These are phyloP conservation scores for Trichechus manatus DNA, from an alignment of 2,113 vertebrate species.

Conservation along the genomic window DNA sequence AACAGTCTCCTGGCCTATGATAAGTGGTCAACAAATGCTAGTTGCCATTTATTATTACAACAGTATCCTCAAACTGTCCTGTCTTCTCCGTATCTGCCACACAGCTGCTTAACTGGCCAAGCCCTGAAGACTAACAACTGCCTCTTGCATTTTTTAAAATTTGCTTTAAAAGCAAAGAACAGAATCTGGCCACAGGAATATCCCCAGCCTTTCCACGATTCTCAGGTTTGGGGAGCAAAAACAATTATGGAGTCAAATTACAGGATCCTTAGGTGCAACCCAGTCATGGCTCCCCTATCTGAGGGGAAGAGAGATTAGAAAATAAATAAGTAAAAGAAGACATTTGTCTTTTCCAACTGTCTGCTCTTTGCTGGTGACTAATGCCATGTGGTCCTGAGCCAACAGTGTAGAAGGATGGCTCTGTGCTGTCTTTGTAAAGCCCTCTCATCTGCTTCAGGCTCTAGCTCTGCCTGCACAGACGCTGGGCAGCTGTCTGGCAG, in stretches of 20 bases:
- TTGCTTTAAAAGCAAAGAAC: conserved; percentile 48
- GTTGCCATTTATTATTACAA: not conserved
- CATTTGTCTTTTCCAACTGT: not conserved
- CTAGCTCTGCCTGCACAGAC: not conserved
- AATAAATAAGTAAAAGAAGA: conserved; percentile 21
- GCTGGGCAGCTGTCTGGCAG: not conserved
- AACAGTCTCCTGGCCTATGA: not conserved
- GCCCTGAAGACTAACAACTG: not conserved
- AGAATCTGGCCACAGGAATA: conserved; percentile 37
- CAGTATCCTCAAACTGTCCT: not conserved
- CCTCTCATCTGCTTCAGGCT: not conserved
- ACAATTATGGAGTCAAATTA: conserved; percentile 44
- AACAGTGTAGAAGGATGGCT: not conserved
- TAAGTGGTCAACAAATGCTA: not conserved
- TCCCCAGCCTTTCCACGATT: conserved; percentile 45
- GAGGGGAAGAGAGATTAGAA: not conserved
- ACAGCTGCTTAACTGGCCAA: not conserved
- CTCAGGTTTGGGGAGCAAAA: conserved; percentile 43
- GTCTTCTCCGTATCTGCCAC: not conserved
- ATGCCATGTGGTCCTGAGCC: not conserved
- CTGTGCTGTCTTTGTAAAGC: not conserved
- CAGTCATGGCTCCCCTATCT: not conserved
- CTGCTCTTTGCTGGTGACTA: not conserved
- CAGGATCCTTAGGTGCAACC: not conserved
- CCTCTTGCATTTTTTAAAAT: conserved; percentile 64